Conservation (phyloP, 2,888 invertebrate species). For the Ommatoiulus sabulosus region DNA sequence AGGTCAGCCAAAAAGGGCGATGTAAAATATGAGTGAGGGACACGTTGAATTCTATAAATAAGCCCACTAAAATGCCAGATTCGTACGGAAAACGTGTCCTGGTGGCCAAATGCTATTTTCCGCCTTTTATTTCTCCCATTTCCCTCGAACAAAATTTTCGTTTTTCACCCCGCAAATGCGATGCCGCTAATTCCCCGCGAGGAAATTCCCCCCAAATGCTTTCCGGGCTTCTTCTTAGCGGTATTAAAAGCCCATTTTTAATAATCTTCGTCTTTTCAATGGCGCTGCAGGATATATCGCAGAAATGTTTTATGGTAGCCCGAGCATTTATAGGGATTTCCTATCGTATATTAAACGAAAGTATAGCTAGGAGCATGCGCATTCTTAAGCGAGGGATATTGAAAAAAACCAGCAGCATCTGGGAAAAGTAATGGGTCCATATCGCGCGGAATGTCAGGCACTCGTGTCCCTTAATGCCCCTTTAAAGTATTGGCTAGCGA, state of each 20-base stretch:
- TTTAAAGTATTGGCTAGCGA: conserved; percentile 44
- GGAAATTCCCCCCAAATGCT: not conserved
- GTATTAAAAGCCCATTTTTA: conserved; percentile 48
- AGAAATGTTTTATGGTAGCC: conserved; percentile 45
- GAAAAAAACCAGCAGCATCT: conserved; percentile 9
- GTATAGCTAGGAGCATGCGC: conserved; percentile 8
- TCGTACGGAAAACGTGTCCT: conserved; percentile 38
- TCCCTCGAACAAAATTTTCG: not conserved
- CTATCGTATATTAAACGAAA: conserved; percentile 29
- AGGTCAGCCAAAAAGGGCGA: not conserved
- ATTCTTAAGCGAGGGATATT: not conserved
- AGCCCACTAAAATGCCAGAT: conserved; percentile 47
- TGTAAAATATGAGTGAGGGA: conserved; percentile 25
- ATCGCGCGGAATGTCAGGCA: conserved; percentile 35
- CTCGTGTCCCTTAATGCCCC: conserved; percentile 36
- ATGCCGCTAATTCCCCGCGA: not conserved
- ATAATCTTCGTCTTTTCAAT: conserved; percentile 41
- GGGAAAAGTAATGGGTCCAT: conserved; percentile 45
- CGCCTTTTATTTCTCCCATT: conserved; percentile 10
- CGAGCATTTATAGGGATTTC: conserved; percentile 41
- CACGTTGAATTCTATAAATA: conserved; percentile 32
- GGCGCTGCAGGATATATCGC: conserved; percentile 42
- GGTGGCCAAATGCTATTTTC: conserved; percentile 47
- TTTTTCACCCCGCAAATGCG: conserved; percentile 1
- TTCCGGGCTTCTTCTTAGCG: conserved; percentile 35